Base-by-base conservation (phyloP, 2,113 vertebrate genomes). In the Cyanocitta stelleri region DNA sequence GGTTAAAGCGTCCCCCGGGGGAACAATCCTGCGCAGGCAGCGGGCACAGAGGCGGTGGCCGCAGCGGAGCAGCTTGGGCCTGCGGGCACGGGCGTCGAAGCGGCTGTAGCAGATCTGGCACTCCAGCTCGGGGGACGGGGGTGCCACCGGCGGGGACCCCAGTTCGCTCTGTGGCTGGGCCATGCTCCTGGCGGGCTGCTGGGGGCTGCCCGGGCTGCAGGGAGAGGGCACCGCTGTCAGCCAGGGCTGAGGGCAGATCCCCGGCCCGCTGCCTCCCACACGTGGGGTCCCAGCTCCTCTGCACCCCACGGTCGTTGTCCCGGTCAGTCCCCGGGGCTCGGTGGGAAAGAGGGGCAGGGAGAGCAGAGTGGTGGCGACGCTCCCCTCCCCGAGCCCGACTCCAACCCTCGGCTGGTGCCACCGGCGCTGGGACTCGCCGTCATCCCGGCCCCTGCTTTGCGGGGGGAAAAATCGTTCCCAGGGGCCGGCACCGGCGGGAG, bases 31-130 rank as follows among this genome's bases (percentile, higher is more conserved):
- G 96, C 97, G 97, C 83, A 99, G 98, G 97, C 99, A 99, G 89
- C 97, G 97, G 95, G 98, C 96, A 6, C 99, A 99, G 75, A 99
- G 97, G 13, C 98, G 97, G 74, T 99, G 99, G 74, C 98, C 96
- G 41, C 99, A 99, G 89, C 67, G 84, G 37, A 99, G 97, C 54
- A 98, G 90, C 85, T 99, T 99, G 62, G 99, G 98, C 67, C 98
- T 98, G 58, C 97, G 97, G 68, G 96, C 77, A 2, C 96, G 98
- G 8, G 97, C 78, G 33, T 99, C 98, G 11, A 98, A 99, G 48
- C 95, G 96, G 88, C 98, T 98, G 94, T 98, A 99, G 98, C 99
- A 99, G 95, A 99, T 99, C 78, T 98, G 97, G 97, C 99, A 99
- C 88, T 99, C 99, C 18, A 98, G 97, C 76, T 99, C 98, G 24